Percentiles rank a stretch among this genome's conserved stretches.
phyloP scores from a whole-genome alignment of 2,797 vertebrate species.

The Monodelphis domestica region DNA sequence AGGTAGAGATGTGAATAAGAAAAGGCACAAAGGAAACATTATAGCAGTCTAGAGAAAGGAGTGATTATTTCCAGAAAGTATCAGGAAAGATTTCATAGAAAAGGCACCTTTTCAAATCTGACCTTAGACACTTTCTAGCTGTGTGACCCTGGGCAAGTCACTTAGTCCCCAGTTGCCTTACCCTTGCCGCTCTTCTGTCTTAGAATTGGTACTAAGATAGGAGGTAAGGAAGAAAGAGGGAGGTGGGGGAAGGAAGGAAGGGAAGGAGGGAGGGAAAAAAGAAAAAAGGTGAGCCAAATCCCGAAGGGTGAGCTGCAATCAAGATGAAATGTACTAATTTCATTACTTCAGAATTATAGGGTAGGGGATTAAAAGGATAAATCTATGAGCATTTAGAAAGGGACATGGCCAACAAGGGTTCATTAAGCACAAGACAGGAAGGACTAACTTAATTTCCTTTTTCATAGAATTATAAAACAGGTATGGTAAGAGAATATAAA shows the following conservation, averaged over 20 bases:
- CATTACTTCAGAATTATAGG: not conserved
- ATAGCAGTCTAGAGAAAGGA: not conserved
- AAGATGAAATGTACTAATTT: not conserved
- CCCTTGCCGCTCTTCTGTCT: too few relatives aligned
- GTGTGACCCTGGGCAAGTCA: too few relatives aligned
- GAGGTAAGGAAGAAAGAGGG: too few relatives aligned
- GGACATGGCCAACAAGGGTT: not conserved
- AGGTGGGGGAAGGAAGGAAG: too few relatives aligned
- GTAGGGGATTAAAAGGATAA: not conserved
- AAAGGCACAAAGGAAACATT: not conserved
- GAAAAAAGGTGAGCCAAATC: not conserved
- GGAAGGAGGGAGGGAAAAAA: too few relatives aligned
- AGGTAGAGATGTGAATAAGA: not conserved
- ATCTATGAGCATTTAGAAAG: not conserved
- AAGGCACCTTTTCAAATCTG: too few relatives aligned
- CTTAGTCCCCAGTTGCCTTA: too few relatives aligned
- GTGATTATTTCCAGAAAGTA: not conserved
- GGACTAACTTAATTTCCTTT: not conserved
- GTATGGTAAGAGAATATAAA: not conserved
- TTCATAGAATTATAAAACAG: not conserved
- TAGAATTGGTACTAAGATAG: too few relatives aligned
- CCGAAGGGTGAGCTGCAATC: not conserved
- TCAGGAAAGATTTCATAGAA: not conserved
- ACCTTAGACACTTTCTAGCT: too few relatives aligned
- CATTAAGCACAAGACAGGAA: not conserved